Conservation (phyloP, 2,797 vertebrate genomes). For the Hephaestus fuliginosus region DNA sequence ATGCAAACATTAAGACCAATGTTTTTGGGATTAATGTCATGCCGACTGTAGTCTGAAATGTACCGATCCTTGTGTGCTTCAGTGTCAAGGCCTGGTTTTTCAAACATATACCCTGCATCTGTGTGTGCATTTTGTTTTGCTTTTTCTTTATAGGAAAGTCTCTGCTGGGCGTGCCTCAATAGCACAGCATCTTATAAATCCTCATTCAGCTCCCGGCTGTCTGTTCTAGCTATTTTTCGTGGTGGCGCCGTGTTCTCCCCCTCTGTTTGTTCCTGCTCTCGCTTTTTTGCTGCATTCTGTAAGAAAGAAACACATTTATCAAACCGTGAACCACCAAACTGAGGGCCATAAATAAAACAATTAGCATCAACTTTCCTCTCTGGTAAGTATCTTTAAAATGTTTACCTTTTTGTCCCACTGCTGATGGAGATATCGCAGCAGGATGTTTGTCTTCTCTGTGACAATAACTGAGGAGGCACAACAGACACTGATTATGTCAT, state of each 20-base stretch:
- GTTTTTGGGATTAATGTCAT: constrained; percentile 2
- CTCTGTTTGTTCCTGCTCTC: constrained; percentile 91
- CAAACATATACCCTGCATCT: constrained; percentile 42
- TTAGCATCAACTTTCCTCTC: background rate
- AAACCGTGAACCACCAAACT: background rate
- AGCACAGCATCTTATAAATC: constrained; percentile 83
- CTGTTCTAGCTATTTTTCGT: constrained; percentile 91
- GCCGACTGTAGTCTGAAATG: constrained; percentile 35
- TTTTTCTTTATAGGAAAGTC: constrained; percentile 38
- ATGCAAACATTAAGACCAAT: constrained; percentile 27
- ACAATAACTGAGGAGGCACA: constrained; percentile 90
- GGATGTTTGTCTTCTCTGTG: constrained; percentile 97
- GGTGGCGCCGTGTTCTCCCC: constrained; percentile 90
- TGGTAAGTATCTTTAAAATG: background rate
- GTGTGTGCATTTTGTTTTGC: constrained; percentile 26
- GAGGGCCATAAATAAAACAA: background rate
- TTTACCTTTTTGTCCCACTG: constrained; percentile 98
- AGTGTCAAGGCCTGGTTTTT: constrained; percentile 35
- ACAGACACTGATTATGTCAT: constrained; percentile 9
- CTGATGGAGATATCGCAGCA: constrained; percentile 94
- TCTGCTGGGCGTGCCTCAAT: constrained; percentile 26
- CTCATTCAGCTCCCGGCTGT: constrained; percentile 90
- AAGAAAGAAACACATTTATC: background rate
- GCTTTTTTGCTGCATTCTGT: constrained; percentile 92
- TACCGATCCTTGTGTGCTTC: constrained; percentile 33